A percentile compares a stretch with the other conserved stretches of the same genome.
Evolutionary conservation across 2,888 invertebrate genomes (phyloP).

Genomic region (Idaea straminata): DNA sequence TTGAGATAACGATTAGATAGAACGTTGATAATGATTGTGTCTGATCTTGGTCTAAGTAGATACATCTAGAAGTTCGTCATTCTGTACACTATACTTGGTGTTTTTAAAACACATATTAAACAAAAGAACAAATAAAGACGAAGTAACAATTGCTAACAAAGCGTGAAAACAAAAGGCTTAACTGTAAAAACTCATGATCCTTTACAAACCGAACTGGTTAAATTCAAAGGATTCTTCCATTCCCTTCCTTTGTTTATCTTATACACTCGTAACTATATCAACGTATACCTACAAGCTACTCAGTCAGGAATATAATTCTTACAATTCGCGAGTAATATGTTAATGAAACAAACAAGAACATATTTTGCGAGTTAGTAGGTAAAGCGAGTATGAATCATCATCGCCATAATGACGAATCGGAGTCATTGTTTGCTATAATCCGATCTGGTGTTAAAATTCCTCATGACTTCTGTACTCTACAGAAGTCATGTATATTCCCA

Average conservation of each 20-base stretch:
- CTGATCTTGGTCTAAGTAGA: neutral
- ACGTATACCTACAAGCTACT: neutral
- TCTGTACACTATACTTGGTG: neutral
- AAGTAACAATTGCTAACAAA: no score
- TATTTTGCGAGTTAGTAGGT: conserved; percentile 22
- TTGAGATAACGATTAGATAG: neutral
- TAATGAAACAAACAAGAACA: conserved; percentile 31
- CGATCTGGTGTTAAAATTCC: conserved; percentile 10
- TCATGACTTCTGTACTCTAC: neutral
- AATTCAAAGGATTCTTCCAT: neutral
- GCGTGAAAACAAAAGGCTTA: no score
- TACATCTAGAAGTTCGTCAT: neutral
- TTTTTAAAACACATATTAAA: no score
- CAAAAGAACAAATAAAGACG: no score
- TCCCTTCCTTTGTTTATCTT: neutral
- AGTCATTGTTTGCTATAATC: conserved; percentile 33
- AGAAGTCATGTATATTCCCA: no score
- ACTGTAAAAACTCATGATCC: no score
- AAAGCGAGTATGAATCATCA: conserved; percentile 29
- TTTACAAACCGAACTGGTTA: no score
- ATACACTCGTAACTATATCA: neutral
- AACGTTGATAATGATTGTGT: neutral
- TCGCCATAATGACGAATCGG: conserved; percentile 37
- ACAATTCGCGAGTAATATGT: conserved; percentile 11
- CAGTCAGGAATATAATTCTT: neutral